Conservation (phyloP, 2,113 vertebrate species). For the Carassius auratus region DNA sequence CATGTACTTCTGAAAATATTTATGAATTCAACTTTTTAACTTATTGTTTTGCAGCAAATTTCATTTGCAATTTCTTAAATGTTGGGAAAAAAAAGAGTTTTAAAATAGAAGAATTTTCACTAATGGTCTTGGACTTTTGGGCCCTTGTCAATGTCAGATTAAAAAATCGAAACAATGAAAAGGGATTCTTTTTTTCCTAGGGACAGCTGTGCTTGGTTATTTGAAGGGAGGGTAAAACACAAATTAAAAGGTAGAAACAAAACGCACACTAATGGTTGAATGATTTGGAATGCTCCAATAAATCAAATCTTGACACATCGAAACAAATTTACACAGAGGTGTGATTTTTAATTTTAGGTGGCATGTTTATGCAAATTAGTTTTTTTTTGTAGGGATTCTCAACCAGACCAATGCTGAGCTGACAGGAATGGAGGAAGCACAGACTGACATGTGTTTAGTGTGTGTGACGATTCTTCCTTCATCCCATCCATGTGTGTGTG, state of each 20-base stretch:
- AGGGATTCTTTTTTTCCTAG: slow-evolving; percentile 13
- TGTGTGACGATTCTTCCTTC: slow-evolving; percentile 11
- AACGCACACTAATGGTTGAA: slow-evolving; percentile 29
- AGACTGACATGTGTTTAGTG: slow-evolving; percentile 18
- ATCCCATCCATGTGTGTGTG: slow-evolving; percentile 42
- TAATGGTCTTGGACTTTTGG: not conserved
- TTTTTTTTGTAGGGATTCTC: slow-evolving; percentile 67
- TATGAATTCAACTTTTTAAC: not conserved
- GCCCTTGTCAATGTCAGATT: not conserved
- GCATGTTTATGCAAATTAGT: slow-evolving; percentile 75
- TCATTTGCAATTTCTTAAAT: too few relatives aligned
- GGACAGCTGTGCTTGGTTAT: slow-evolving; percentile 30
- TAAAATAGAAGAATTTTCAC: not conserved
- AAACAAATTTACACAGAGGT: slow-evolving; percentile 68
- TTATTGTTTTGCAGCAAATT: not conserved
- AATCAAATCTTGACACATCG: slow-evolving; percentile 64
- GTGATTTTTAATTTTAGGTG: slow-evolving; percentile 70
- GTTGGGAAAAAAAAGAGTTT: not conserved
- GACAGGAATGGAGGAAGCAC: slow-evolving; percentile 49
- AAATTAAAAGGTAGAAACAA: slow-evolving; percentile 29
- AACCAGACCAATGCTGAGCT: slow-evolving; percentile 73
- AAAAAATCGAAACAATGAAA: not conserved
- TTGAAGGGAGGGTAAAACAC: not conserved
- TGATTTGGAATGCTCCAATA: slow-evolving; percentile 61
- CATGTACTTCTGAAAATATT: not conserved